Base-by-base conservation (phyloP, 2,797 vertebrate genomes). In the Phalanger gymnotis region DNA sequence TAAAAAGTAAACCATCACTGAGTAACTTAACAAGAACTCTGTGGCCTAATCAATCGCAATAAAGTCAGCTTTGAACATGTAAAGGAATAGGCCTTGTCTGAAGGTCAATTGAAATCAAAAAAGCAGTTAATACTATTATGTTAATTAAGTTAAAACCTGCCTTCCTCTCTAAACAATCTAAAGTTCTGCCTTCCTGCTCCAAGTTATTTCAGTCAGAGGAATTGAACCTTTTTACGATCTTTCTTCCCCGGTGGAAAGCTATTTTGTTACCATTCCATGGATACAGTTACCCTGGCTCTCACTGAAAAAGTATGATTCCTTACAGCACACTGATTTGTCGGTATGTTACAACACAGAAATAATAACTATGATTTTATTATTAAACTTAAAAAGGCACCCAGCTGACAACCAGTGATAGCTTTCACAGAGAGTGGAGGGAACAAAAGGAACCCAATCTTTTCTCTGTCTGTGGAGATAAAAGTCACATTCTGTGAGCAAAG, bases 331-430 rank as follows among this genome's bases (percentile, higher is more conserved):
- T 31, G 53, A 54, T 53, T 47, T 54, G 93, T 53, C 28, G 61
- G 91, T 31, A 52, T 4, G 40, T 57, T 66, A 90, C 58, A 31
- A 30, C 10, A 28, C n/a, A 92, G 95, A 94, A 92, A 95, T 81
- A 94, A 94, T 0, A 92, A 90, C 95, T 91, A 93, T 58, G 94
- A 13, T 92, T 95, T 97, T 92, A 91, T 96, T 92, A 96, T 93
- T 92, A 95, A 93, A 93, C 92, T 10, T 90, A 53, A 54, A 94
- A 91, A 94, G 91, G 53, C 28, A 56, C 92, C 40, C 97, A 19
- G 90, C 94, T 58, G 90, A 54, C 92, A 51, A 30, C 51, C 95
- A 61, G 94, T 89, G 54, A 92, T 92, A 92, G 92, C 90, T 96
- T 92, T 96, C 96, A 95, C 2, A 0, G 96, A 94, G 97, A 97